Conservation (phyloP, 1,140 invertebrate species). For the Doryteuthis pealeii region DNA sequence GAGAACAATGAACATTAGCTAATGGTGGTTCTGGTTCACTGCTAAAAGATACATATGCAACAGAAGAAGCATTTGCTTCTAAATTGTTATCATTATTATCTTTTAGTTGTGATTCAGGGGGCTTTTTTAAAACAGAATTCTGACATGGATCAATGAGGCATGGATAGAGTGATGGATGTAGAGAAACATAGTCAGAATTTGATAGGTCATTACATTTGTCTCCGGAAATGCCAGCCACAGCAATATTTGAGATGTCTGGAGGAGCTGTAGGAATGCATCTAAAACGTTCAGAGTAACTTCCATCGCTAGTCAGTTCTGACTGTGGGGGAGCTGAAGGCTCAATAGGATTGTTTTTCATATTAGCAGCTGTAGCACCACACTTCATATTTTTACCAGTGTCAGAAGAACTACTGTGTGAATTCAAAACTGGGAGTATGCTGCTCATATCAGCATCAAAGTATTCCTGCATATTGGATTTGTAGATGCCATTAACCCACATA, state of each 20-base stretch:
- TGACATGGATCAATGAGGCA: not conserved
- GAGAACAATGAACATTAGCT: not conserved
- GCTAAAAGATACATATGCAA: not conserved
- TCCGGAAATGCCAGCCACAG: not conserved
- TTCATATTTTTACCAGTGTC: not conserved
- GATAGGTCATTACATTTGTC: not conserved
- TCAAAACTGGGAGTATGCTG: not conserved
- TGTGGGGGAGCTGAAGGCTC: not conserved
- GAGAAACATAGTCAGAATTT: not conserved
- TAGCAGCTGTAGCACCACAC: not conserved
- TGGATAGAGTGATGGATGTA: conserved; percentile 3
- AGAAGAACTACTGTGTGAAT: not conserved
- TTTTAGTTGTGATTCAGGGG: not conserved
- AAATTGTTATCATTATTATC: not conserved
- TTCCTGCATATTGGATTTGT: not conserved
- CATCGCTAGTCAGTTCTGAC: not conserved
- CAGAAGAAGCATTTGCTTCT: not conserved
- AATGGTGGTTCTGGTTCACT: not conserved
- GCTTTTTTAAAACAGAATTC: not conserved
- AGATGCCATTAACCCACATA: not conserved
- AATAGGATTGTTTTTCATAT: not conserved
- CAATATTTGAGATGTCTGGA: not conserved
- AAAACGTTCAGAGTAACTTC: too few relatives aligned
- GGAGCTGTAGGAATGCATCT: not conserved
- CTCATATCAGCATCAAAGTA: not conserved